Percentiles rank a stretch among this genome's conserved stretches.
Conservation (phyloP, 2,797 vertebrate genomes). For the Loris lydekkerianus region DNA sequence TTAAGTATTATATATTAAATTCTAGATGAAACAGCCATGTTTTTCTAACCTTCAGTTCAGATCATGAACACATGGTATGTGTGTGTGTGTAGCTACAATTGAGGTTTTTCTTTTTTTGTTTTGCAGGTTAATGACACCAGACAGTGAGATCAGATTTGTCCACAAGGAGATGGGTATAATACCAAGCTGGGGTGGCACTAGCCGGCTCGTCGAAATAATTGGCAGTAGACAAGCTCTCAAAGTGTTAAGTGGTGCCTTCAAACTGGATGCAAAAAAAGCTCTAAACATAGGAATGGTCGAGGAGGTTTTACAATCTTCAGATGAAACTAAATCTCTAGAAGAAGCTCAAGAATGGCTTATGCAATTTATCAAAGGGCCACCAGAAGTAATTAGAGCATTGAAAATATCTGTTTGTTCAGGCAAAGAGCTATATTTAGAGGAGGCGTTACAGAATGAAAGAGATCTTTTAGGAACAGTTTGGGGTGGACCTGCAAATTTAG, state of each 20-base stretch:
- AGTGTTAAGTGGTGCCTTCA: slow-evolving; percentile 91
- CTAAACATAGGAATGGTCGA: slow-evolving; percentile 91
- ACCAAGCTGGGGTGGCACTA: slow-evolving; percentile 96
- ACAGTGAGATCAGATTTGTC: slow-evolving; percentile 95
- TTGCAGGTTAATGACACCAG: slow-evolving; percentile 93
- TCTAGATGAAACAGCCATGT: background rate
- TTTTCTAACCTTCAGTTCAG: slow-evolving; percentile 34
- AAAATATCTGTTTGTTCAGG: slow-evolving; percentile 93
- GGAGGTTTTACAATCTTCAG: slow-evolving; percentile 85
- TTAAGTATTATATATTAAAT: slow-evolving; percentile 15
- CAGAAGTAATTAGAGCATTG: slow-evolving; percentile 91
- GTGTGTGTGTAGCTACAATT: background rate
- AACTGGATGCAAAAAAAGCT: slow-evolving; percentile 89
- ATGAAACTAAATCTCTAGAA: slow-evolving; percentile 76
- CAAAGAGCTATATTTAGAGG: slow-evolving; percentile 92
- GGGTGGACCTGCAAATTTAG: slow-evolving; percentile 94
- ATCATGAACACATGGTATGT: background rate
- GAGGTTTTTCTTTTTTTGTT: slow-evolving; percentile 37
- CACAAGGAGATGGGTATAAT: slow-evolving; percentile 98
- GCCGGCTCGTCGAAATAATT: slow-evolving; percentile 91
- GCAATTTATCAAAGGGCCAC: slow-evolving; percentile 90
- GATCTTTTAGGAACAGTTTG: slow-evolving; percentile 95
- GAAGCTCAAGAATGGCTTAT: slow-evolving; percentile 92
- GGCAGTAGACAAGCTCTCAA: slow-evolving; percentile 92
- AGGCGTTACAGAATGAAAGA: slow-evolving; percentile 94